Evolutionary conservation across 1,140 invertebrate genomes (phyloP), one percentile per base, ranked within the genome.

Genomic region (Bombus sylvicola): DNA sequence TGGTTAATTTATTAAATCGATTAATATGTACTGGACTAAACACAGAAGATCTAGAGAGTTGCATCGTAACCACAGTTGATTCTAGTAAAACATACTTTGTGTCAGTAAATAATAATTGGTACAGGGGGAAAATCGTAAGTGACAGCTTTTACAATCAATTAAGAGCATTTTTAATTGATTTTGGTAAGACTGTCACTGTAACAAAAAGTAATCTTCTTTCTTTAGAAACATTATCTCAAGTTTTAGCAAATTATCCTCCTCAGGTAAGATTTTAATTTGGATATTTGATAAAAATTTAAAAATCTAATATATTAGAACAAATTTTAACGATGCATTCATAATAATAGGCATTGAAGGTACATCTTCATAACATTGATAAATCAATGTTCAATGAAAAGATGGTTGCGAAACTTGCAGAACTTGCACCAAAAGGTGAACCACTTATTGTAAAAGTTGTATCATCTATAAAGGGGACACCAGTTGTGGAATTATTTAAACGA

Each of bases 401-500:
- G 89, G 94, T 95, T 31, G 91, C 94, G 34, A 94, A 95, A 88
- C 92, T 96, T 72, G 88, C 90, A 43, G 90, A 94, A 89, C 83
- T 95, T 31, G 95, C 96, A 80, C 94, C 95, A 68, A 93, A 94
- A 72, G 93, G 93, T 76, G 93, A 95, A 75, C 86, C 92, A 73
- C 93, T 95, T 28, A 77, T 96, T 1, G 81, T 95, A 28, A 95
- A 95, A 88, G 89, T 95, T 53, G 74, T 87, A 75, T 81, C 89
- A 18, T 86, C 78, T 1, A 69, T 69, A 9, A 85, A 91, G 22
- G 79, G 89, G 25, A 39, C 91, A 43, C 95, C 96, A 15, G 85
- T 94, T 59, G 96, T 97, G 8, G 96, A 97, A 90, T 94, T 97
- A 59, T 97, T 96, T 88, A 96, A 96, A 87, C 94, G 97, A 91